Percentiles rank a stretch among this genome's conserved stretches.
These are phyloP conservation scores for Rousettus leschenaultii DNA, from an alignment of 2,113 vertebrate genomes.

Conservation along the genomic window DNA sequence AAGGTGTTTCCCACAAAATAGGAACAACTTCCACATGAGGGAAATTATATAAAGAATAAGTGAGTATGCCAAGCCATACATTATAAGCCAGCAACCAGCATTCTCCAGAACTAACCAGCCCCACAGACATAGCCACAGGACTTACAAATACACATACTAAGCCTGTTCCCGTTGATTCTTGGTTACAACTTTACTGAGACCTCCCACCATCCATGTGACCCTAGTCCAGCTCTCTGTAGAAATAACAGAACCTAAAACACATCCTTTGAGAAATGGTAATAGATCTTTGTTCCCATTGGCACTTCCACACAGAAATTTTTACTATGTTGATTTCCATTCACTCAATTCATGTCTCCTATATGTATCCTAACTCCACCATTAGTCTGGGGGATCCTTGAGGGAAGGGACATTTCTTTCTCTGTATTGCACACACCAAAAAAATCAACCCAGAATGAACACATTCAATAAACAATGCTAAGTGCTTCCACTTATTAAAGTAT, in stretches of 20 bases:
- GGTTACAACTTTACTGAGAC: neutral
- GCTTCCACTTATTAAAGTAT: conserved; percentile 5
- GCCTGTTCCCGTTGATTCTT: conserved; percentile 20
- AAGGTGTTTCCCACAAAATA: conserved; percentile 13
- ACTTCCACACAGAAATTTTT: conserved; percentile 23
- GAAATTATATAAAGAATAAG: conserved; percentile 54
- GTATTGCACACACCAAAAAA: neutral
- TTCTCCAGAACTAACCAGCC: conserved; percentile 55
- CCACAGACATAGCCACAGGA: conserved; percentile 58
- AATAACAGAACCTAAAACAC: conserved; percentile 11
- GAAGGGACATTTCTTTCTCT: neutral
- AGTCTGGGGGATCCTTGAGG: neutral
- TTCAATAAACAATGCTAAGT: conserved; percentile 17
- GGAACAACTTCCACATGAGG: conserved; percentile 49
- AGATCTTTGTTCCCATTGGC: neutral
- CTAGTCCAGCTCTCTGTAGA: neutral
- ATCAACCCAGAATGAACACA: neutral
- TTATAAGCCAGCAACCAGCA: conserved; percentile 61
- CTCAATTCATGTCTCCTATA: neutral
- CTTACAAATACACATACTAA: conserved; percentile 43
- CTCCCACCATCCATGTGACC: neutral
- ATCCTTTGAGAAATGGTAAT: neutral
- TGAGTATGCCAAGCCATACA: conserved; percentile 71
- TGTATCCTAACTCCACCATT: neutral
- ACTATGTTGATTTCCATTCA: conserved; percentile 15